Evolutionary conservation across 2,888 invertebrate species (phyloP).

Genomic region (Imbricaverruca yamaguchii): DNA sequence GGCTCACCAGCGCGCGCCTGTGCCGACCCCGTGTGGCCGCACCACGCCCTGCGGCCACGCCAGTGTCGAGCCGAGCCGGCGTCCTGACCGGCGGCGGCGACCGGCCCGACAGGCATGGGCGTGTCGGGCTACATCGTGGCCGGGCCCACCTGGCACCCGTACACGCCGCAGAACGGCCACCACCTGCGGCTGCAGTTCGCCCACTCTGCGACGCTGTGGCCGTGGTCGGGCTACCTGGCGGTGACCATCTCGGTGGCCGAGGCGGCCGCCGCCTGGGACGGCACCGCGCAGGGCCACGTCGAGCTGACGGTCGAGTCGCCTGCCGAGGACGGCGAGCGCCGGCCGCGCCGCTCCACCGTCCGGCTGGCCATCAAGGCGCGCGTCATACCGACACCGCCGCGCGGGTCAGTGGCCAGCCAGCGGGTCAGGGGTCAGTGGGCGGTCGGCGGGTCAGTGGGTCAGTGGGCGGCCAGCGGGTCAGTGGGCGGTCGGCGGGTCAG

Average conservation of each 20-base stretch:
- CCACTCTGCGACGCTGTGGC: conserved; percentile 62
- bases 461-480: too few species aligned
- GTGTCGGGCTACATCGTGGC: conserved; percentile 71
- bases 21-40: too few species aligned
- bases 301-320: conserved; percentile 75
- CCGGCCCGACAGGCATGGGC: conserved; percentile 53
- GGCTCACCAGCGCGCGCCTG: too few species aligned
- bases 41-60: too few species aligned
- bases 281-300: conserved; percentile 71
- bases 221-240: conserved; percentile 92
- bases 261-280: conserved; percentile 61
- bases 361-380: conserved; percentile 65
- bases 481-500: background rate
- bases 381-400: too few species aligned
- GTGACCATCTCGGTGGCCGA: conserved; percentile 62
- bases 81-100: too few species aligned
- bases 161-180: conserved; percentile 68
- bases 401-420: conserved; percentile 36
- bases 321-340: conserved; percentile 50
- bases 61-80: too few species aligned
- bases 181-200: conserved; percentile 54
- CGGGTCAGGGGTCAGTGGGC: conserved; percentile 43
- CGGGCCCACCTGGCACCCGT: conserved; percentile 79
- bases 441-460: background rate
- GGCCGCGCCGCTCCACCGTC: conserved; percentile 51